Evolutionary conservation across 2,797 vertebrate genomes (phyloP).

Genomic region (Tragopan temminckii): DNA sequence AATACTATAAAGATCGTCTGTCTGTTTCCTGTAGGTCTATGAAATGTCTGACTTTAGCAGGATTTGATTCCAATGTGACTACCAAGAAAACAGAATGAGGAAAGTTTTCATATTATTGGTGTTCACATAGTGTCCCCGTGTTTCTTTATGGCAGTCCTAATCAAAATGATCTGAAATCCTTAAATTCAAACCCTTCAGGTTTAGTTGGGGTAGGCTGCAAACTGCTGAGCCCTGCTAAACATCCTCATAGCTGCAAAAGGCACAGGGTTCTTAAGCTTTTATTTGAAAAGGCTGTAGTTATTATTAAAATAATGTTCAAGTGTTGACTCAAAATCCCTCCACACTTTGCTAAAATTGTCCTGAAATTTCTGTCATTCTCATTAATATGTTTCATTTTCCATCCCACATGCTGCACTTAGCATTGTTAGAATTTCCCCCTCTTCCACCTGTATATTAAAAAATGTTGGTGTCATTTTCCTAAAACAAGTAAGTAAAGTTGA

Average conservation of each 20-base stretch:
- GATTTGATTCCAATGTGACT: conserved; percentile 59
- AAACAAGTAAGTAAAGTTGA: conserved; percentile 67
- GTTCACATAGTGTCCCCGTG: conserved; percentile 16
- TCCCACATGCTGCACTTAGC: conserved; percentile 53
- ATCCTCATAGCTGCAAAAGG: conserved; percentile 76
- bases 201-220: conserved; percentile 70
- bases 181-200: conserved; percentile 36
- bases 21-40: conserved; percentile 49
- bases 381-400: conserved; percentile 74
- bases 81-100: conserved; percentile 40
- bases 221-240: conserved; percentile 66
- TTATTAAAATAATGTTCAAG: conserved; percentile 83
- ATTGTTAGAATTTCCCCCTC: conserved; percentile 27
- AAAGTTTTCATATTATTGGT: conserved; percentile 42
- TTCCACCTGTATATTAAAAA: conserved; percentile 57
- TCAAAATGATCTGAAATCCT: conserved; percentile 63
- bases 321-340: conserved; percentile 81
- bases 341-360: conserved; percentile 76
- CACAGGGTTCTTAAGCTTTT: conserved; percentile 75
- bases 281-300: conserved; percentile 80
- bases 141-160: conserved; percentile 53
- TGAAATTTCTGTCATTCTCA: conserved; percentile 77
- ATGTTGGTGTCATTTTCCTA: conserved; percentile 53
- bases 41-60: conserved; percentile 30
- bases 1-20: conserved; percentile 33